Conservation (phyloP, 2,888 invertebrate genomes). For the Platycheirus albimanus region DNA sequence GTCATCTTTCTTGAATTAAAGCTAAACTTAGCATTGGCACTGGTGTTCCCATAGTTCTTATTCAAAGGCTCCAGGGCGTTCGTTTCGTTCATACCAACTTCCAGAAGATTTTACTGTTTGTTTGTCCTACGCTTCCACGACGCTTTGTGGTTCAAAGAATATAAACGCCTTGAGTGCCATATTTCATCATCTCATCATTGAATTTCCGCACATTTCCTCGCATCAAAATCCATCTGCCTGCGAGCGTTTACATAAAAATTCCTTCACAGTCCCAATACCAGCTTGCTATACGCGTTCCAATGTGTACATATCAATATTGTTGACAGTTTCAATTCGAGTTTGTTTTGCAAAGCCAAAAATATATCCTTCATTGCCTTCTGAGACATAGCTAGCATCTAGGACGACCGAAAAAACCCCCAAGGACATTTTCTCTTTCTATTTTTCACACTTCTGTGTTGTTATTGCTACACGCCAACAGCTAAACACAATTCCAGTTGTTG, state of each 20-base stretch:
- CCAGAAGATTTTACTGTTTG: too few relatives aligned
- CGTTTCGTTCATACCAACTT: too few relatives aligned
- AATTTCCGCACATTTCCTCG: constrained; percentile 59
- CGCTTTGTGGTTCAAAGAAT: not conserved
- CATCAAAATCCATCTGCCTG: constrained; percentile 15
- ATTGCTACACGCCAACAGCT: constrained; percentile 1
- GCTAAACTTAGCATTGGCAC: too few relatives aligned
- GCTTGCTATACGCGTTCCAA: constrained; percentile 33
- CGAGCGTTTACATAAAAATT: constrained; percentile 51
- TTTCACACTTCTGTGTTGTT: constrained; percentile 39
- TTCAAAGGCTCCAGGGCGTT: too few relatives aligned
- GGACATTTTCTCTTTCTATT: constrained; percentile 32
- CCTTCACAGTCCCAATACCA: constrained; percentile 33
- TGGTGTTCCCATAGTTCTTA: too few relatives aligned
- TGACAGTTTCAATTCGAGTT: constrained; percentile 58
- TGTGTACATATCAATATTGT: constrained; percentile 48
- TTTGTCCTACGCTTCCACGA: not conserved
- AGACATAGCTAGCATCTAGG: not conserved
- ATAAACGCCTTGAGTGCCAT: constrained; percentile 3
- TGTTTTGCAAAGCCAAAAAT: constrained; percentile 41
- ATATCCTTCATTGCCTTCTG: constrained; percentile 9
- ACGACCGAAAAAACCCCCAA: constrained; percentile 22
- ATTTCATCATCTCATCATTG: constrained; percentile 56
- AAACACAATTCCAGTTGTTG: constrained; percentile 33
- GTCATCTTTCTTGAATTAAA: too few relatives aligned